phyloP scores from a whole-genome alignment of 2,113 vertebrate species.

The Gallinago media region DNA sequence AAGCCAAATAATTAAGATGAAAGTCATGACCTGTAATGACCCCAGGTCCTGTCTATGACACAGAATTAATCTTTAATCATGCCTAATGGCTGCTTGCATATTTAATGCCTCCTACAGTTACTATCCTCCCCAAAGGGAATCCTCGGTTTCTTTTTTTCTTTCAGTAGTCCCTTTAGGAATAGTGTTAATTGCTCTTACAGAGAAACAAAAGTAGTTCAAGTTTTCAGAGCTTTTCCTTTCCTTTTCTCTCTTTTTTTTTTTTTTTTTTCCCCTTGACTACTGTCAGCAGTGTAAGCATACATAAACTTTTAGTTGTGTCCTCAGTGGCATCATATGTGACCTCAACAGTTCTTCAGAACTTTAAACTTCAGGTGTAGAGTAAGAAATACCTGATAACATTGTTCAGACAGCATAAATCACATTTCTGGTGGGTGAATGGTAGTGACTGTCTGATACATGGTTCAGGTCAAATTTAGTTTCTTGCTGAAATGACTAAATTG shows the following conservation, averaged over 20 bases:
- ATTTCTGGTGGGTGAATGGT: constrained; percentile 60
- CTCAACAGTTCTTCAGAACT: constrained; percentile 4
- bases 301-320: constrained; percentile 62
- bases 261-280: background rate
- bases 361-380: constrained; percentile 37
- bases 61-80: constrained; percentile 81
- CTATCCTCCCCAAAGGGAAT: constrained; percentile 63
- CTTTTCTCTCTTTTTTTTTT: background rate
- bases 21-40: constrained; percentile 74
- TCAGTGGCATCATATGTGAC: constrained; percentile 15
- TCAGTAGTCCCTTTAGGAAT: constrained; percentile 41
- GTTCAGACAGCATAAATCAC: constrained; percentile 29
- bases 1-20: constrained; percentile 73
- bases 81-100: constrained; percentile 75
- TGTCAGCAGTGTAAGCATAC: background rate
- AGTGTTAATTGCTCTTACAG: constrained; percentile 63
- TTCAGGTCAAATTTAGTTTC: constrained; percentile 72
- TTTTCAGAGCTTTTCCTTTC: constrained; percentile 15
- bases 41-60: constrained; percentile 59
- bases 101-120: constrained; percentile 68
- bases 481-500: constrained; percentile 46
- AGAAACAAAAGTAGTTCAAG: constrained; percentile 47
- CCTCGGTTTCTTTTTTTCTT: constrained; percentile 52
- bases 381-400: constrained; percentile 56
- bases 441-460: constrained; percentile 55